Percentiles rank a stretch among this genome's conserved stretches.
Evolutionary conservation across 2,113 vertebrate species (phyloP).

Genomic region (Aythya baeri): DNA sequence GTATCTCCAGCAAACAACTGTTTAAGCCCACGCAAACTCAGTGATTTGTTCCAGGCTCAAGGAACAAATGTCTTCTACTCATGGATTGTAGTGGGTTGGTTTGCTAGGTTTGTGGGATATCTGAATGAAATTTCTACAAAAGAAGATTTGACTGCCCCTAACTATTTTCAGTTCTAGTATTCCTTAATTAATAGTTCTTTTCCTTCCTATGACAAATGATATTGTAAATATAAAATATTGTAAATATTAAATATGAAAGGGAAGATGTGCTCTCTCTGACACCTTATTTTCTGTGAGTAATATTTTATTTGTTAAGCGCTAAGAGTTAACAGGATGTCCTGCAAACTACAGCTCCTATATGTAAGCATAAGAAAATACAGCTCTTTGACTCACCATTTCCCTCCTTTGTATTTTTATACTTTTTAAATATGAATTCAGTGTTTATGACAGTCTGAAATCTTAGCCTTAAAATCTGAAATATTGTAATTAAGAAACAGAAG

Average conservation of each 20-base stretch:
- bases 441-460: background rate
- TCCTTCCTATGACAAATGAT: background rate
- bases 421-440: background rate
- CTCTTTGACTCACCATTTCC: background rate
- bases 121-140: background rate
- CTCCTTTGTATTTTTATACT: background rate
- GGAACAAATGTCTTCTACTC: background rate
- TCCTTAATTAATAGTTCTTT: background rate
- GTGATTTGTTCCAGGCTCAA: background rate
- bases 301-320: background rate
- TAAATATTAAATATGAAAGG: background rate
- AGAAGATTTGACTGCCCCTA: background rate
- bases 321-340: background rate
- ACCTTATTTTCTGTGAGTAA: background rate
- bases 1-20: background rate
- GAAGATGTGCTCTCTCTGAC: background rate
- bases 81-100: background rate
- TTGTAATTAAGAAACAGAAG: background rate
- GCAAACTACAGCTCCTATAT: background rate
- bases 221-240: background rate
- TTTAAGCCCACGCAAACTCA: background rate
- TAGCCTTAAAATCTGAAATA: background rate
- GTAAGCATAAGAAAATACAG: background rate
- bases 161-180: background rate
- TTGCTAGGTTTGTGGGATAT: background rate